Conservation (phyloP, 2,113 vertebrate species). For the Platycercus adscitus region DNA sequence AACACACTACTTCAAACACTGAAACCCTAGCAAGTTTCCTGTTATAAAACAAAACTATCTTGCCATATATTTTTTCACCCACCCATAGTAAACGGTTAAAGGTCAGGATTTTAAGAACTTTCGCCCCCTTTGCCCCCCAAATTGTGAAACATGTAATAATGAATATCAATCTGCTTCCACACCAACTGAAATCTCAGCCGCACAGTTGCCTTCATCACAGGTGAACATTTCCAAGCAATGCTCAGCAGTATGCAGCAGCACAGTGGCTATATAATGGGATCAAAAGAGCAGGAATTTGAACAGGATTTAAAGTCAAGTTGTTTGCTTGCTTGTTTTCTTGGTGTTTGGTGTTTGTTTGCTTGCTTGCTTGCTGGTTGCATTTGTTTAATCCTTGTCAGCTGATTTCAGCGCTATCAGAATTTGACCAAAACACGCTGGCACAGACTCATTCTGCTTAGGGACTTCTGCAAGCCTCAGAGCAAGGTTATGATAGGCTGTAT, state of each 20-base stretch:
- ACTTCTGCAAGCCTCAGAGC: neutral
- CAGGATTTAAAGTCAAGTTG: neutral
- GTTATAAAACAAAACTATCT: neutral
- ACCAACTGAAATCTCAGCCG: neutral
- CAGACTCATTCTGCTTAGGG: neutral
- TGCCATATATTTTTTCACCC: neutral
- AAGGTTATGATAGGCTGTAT: neutral
- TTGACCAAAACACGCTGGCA: neutral
- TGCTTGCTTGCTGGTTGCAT: neutral
- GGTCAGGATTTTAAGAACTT: neutral
- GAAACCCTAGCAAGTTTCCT: neutral
- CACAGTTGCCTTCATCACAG: accelerated
- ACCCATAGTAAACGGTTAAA: neutral
- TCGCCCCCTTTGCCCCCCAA: neutral
- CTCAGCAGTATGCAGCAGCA: neutral
- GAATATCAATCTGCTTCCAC: neutral
- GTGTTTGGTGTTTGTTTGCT: neutral
- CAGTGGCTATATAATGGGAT: neutral
- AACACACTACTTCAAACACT: neutral
- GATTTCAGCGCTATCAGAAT: neutral
- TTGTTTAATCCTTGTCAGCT: neutral
- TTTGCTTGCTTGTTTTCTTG: neutral
- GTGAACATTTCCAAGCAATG: neutral
- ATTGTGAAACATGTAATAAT: neutral
- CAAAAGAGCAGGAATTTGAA: neutral